Evolutionary conservation across 2,113 vertebrate genomes (phyloP).

Genomic region (Aplodontia rufa): DNA sequence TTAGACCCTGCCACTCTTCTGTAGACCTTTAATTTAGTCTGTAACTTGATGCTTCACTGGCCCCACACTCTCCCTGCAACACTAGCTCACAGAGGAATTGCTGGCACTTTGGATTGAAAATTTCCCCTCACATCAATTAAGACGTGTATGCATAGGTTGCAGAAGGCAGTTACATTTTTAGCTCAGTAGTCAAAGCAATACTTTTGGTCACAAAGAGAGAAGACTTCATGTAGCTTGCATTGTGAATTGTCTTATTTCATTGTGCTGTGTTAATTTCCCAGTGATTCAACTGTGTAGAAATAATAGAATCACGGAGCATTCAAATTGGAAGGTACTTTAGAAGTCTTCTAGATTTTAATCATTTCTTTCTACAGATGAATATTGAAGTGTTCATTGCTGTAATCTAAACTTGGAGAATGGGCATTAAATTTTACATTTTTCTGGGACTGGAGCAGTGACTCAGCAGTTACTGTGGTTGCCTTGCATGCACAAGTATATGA

Average conservation of each 20-base stretch:
- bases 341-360: slow-evolving; percentile 50
- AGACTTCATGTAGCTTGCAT: neutral
- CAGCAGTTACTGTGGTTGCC: too few species aligned
- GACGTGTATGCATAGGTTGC: slow-evolving; percentile 50
- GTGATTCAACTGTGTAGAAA: neutral
- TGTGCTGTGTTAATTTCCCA: slow-evolving; percentile 20
- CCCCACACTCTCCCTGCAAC: slow-evolving; percentile 55
- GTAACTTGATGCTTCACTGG: slow-evolving; percentile 75
- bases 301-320: neutral
- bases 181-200: slow-evolving; percentile 63
- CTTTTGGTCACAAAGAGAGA: neutral
- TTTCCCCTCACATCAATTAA: slow-evolving; percentile 60
- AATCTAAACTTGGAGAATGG: slow-evolving; percentile 41
- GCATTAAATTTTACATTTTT: slow-evolving; percentile 22
- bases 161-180: slow-evolving; percentile 68
- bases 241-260: neutral
- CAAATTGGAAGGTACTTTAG: slow-evolving; percentile 43
- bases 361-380: slow-evolving; percentile 41
- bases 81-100: slow-evolving; percentile 63
- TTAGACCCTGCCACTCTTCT: slow-evolving; percentile 62
- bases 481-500: too few species aligned
- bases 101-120: slow-evolving; percentile 58
- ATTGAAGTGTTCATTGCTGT: neutral
- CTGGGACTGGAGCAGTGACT: too few species aligned
- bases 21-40: slow-evolving; percentile 75